phyloP scores from a whole-genome alignment of 2,113 vertebrate species.

The Saiga tatarica region DNA sequence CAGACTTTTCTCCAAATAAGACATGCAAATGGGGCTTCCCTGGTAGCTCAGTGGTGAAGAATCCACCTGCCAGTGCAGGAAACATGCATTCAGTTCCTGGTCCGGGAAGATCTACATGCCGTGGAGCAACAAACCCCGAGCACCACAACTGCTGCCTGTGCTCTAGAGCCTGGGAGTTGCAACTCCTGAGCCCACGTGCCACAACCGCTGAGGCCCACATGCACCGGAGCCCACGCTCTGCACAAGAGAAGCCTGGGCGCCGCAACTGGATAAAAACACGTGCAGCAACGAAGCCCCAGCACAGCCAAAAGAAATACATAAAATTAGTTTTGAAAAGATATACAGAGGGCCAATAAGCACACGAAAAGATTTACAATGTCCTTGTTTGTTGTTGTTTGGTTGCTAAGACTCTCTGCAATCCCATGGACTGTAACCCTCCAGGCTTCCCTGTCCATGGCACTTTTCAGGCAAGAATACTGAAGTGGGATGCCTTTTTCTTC shows the following conservation, averaged over 20 bases:
- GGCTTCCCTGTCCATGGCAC: background rate
- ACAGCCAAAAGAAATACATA: background rate
- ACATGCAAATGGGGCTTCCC: background rate
- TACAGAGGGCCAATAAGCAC: background rate
- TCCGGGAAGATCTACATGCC: background rate
- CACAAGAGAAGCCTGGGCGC: background rate
- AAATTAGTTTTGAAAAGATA: background rate
- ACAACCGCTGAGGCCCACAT: accelerated
- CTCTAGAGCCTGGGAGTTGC: background rate
- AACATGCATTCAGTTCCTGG: background rate
- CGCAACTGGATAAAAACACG: background rate
- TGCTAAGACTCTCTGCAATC: background rate
- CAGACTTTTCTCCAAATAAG: background rate
- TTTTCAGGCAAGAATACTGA: background rate
- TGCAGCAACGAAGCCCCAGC: background rate
- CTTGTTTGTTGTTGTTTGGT: background rate
- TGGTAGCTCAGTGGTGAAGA: background rate
- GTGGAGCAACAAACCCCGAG: background rate
- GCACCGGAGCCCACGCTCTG: background rate
- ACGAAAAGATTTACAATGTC: background rate
- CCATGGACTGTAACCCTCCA: background rate
- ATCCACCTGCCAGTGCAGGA: background rate
- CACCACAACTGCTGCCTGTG: background rate
- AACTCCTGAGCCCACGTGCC: background rate
- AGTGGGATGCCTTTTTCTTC: background rate